Evolutionary conservation across 2,888 invertebrate genomes (phyloP).

Genomic region (Eudasyphora cyanicolor): DNA sequence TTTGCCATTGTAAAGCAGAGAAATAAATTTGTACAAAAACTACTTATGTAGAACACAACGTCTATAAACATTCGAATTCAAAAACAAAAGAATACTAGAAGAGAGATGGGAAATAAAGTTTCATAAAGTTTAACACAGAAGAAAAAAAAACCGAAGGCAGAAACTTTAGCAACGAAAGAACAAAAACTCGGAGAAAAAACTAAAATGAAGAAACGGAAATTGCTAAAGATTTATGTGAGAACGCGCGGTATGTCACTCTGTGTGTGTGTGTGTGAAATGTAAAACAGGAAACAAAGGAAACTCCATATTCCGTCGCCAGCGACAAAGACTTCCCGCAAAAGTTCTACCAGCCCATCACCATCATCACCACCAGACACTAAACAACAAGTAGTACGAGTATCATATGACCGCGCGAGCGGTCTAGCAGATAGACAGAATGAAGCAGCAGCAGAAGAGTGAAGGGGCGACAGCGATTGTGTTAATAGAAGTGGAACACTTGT

Average conservation of each 20-base stretch:
- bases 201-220: constrained; percentile 14
- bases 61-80: not conserved
- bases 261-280: not conserved
- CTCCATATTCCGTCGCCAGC: not conserved
- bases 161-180: constrained; percentile 2
- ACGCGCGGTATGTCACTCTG: not conserved
- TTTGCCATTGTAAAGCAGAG: not conserved
- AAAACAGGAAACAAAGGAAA: constrained; percentile 16
- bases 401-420: not conserved
- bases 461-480: not conserved
- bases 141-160: not conserved
- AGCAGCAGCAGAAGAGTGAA: not conserved
- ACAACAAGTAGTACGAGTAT: too few relatives aligned
- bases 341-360: not conserved
- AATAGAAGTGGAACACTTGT: constrained; percentile 26
- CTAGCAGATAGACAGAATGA: too few relatives aligned
- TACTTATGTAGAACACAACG: not conserved
- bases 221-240: constrained; percentile 15
- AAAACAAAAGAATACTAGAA: not conserved
- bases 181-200: not conserved
- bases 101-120: constrained; percentile 11
- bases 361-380: too few relatives aligned
- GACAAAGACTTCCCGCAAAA: not conserved
- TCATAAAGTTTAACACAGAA: not conserved
- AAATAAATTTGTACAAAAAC: constrained; percentile 2